Base-by-base conservation (phyloP, 2,797 vertebrate genomes). In the Coreius guichenoti region DNA sequence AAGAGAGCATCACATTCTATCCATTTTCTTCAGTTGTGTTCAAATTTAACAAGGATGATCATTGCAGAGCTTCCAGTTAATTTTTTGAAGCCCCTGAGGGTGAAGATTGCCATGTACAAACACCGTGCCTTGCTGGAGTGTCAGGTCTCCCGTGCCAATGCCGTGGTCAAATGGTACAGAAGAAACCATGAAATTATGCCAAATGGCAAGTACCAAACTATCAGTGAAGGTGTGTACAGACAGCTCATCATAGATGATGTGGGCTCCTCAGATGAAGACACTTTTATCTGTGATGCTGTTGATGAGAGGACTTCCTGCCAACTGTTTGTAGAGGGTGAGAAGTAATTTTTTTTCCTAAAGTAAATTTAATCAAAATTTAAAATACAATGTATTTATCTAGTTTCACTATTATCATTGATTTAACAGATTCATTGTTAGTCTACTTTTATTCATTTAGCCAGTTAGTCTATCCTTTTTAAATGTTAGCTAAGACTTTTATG, bases 81-180 rank as follows among this genome's bases (percentile, higher is more conserved):
- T 90, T 96, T 99, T 49, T 88, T 96, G 51, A 98, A 97, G 70
- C 97, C 96, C 0, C 91, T 99, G 63, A 91, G 96, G 73, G 97
- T 98, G 70, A 99, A 99, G 93, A 97, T 98, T 0, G 98, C 96
- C 26, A 96, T 99, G 89, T 98, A 99, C 90, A 97, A 92, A 81
- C 97, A 98, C 84, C 92, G 96, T 0, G 97, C 96, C 0, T 86
- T 98, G 86, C 94, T 99, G 31, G 98, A 99, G 93, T 99, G 98
- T 93, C 97, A 98, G 88, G 95, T 99, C 79, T 99, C 98, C 1
- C 94, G 97, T 7, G 91, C 96, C 69, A 99, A 94, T 0, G 98
- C 97, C 77, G 88, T 93, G 84, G 98, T 99, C 79, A 94, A 78
- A 23, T 99, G 98, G 98, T 98, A 95, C 92, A 98, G 97, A 87